Evolutionary conservation across 64 coral and sea anemone genomes (phyloP).

Genomic region (Dendronephthya gigantea): DNA sequence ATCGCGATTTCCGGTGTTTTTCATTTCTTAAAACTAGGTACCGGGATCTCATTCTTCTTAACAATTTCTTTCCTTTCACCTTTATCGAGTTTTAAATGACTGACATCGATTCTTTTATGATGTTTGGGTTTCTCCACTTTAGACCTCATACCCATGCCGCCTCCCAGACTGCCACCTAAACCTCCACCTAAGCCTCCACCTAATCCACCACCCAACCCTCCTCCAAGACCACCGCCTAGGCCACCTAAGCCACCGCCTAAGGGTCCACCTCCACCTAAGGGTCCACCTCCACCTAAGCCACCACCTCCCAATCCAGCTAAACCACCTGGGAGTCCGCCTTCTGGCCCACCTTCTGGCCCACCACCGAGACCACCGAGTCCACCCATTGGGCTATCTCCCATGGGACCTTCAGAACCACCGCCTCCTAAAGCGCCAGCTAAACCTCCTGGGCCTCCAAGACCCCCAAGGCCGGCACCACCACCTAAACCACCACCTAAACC

Average conservation of each 20-base stretch:
- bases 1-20: no score
- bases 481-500: conserved; percentile 38
- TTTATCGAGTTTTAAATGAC: conserved; percentile 44
- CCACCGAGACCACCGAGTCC: conserved; percentile 43
- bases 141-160: conserved; percentile 43
- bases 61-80: conserved; percentile 58
- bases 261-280: conserved; percentile 43
- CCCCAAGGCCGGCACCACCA: conserved; percentile 37
- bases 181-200: conserved; percentile 25
- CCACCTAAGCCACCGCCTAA: conserved; percentile 46
- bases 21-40: not conserved
- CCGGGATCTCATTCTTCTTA: conserved; percentile 59
- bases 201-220: conserved; percentile 20
- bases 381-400: conserved; percentile 29
- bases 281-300: conserved; percentile 35
- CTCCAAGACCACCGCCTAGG: conserved; percentile 31
- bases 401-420: conserved; percentile 42
- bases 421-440: not conserved
- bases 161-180: conserved; percentile 22
- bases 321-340: conserved; percentile 39
- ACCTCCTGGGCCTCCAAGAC: conserved; percentile 33
- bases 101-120: conserved; percentile 39
- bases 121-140: conserved; percentile 30
- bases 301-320: conserved; percentile 27
- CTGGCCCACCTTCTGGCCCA: conserved; percentile 46